These are phyloP conservation scores for Campylomormyrus numenius DNA, from an alignment of 2,113 vertebrate genomes.

Conservation along the genomic window DNA sequence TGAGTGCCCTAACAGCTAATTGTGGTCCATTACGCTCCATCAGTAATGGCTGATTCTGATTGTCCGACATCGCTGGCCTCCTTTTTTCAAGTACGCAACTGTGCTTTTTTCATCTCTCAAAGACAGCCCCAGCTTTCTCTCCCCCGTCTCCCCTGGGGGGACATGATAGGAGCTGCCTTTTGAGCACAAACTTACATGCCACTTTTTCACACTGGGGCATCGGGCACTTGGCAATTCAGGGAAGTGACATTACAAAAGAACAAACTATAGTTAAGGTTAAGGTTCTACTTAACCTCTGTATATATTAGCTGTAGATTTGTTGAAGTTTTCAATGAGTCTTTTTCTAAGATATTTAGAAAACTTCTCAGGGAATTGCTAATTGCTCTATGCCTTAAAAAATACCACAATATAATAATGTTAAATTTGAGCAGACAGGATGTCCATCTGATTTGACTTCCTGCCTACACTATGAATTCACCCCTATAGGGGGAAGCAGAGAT, in stretches of 20 bases:
- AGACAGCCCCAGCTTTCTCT: neutral
- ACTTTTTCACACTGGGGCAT: neutral
- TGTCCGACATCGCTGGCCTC: neutral
- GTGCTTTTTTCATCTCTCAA: neutral
- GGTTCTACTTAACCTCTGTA: neutral
- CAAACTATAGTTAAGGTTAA: neutral
- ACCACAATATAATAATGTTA: neutral
- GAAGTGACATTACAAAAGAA: neutral
- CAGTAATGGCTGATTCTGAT: neutral
- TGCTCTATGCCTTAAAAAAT: neutral
- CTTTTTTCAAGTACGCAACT: neutral
- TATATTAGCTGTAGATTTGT: neutral
- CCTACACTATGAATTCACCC: neutral
- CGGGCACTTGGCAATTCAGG: neutral
- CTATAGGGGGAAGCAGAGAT: neutral
- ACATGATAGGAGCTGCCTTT: neutral
- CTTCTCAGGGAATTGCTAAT: neutral
- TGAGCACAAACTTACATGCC: neutral
- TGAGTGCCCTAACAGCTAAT: conserved; percentile 14
- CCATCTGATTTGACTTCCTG: neutral
- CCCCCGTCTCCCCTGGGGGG: neutral
- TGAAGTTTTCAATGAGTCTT: neutral
- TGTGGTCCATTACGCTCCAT: conserved; percentile 15
- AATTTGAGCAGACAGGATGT: neutral
- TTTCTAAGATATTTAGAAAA: neutral